Base-by-base conservation (phyloP, 2,888 invertebrate genomes). In the Chrysomela aeneicollis region DNA sequence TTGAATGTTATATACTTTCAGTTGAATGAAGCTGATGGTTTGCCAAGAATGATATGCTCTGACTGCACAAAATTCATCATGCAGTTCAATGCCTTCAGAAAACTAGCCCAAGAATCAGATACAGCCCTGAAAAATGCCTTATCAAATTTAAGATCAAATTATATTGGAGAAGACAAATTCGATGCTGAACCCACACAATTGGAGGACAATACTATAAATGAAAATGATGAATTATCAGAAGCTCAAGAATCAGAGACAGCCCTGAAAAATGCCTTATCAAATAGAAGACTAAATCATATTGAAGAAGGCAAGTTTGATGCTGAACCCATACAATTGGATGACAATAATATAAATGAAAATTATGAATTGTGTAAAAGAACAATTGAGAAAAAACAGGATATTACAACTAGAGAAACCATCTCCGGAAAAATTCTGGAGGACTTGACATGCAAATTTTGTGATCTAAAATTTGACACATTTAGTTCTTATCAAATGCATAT, bases 381-480 rank as follows among this genome's bases (percentile, higher is more conserved):
- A 26, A 26, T 26, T 5, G 6, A 26, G 6, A 26, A 17, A 1
- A 9, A 42, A 17, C 42, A 30, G 10, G n/a, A 42, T 21, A 6
- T 10, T 19, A 8, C 15, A 15, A 15, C 37, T 21, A 58, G 26
- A 59, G 51, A 46, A 30, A 9, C n/a, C 4, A 18, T 5, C 12
- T 35, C 30, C 9, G 46, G 47, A 53, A 35, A 18, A 52, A 52
- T 55, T 10, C 32, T 37, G n/a, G 9, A 18, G 19, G 61, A 63
- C 42, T 22, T 63, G 8, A 69, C 57, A 17, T 70, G 70, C 26
- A 21, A 62, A 6, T 70, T 70, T 59, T 70, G 70, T 53, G 59
- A 52, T 21, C 47, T 58, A 1, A 65, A 66, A 26, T 70, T 70
- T 58, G 51, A 60, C 12, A 52, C 54, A 22, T 63, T 64, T 42